A percentile compares a stretch with the other conserved stretches of the same genome.
phyloP scores from a whole-genome alignment of 2,797 vertebrate species.

The Diglossa cyanea region DNA sequence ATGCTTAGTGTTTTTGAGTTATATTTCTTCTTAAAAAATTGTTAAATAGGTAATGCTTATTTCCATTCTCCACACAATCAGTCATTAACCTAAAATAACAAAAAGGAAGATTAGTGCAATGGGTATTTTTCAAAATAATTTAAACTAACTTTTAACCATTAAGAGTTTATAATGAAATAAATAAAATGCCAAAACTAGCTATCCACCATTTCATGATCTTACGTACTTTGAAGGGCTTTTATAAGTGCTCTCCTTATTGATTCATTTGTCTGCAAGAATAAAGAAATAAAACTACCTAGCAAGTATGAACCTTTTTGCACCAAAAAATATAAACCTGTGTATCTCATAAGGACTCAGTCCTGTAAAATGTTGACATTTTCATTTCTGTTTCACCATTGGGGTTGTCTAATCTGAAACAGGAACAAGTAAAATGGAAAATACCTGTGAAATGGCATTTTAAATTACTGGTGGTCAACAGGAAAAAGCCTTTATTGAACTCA shows the following conservation, averaged over 20 bases:
- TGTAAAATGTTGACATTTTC: conserved; percentile 51
- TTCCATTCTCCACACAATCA: neutral
- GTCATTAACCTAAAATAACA: neutral
- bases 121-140: neutral
- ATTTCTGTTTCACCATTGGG: conserved; percentile 15
- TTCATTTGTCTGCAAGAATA: conserved; percentile 52
- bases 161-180: conserved; percentile 52
- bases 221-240: conserved; percentile 50
- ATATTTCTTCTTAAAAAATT: conserved; percentile 15
- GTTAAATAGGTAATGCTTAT: neutral
- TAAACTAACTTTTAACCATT: conserved; percentile 12
- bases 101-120: neutral
- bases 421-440: neutral
- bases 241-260: conserved; percentile 65
- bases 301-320: conserved; percentile 43
- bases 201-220: conserved; percentile 35
- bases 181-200: conserved; percentile 48
- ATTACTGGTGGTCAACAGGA: neutral
- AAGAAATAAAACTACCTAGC: conserved; percentile 41
- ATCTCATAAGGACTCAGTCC: conserved; percentile 41
- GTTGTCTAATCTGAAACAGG: conserved; percentile 22
- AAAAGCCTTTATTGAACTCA: neutral
- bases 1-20: neutral
- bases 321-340: conserved; percentile 61
- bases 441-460: neutral